Base-by-base conservation (phyloP, 2,797 vertebrate species). In the Chelonia mydas region DNA sequence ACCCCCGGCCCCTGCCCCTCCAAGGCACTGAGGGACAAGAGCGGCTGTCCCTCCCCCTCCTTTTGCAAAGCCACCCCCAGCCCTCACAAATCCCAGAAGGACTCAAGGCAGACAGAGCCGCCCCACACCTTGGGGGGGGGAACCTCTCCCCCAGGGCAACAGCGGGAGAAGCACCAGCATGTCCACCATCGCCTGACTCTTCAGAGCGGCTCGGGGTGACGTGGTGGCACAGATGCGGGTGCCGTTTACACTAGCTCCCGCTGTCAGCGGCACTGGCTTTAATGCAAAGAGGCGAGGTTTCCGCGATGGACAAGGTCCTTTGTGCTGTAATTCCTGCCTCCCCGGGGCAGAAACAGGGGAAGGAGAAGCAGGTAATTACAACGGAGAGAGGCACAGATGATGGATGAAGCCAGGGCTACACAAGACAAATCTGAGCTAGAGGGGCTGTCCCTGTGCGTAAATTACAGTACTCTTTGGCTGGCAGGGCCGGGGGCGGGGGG, bases 391-490 rank as follows among this genome's bases (percentile, higher is more conserved):
- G 80, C 49, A 1, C 0, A 4, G 84, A 84, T 94, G 95, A 96
- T 94, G 94, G 92, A 95, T 95, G 95, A 28, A 82, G 91, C 74
- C 0, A 9, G 86, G 88, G 82, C 87, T 7, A 1, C 1, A 1
- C n/a, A 79, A 88, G 95, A 88, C 92, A 79, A 53, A 91, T 90
- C 87, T 82, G 92, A 93, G 89, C 82, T 17, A 6, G 82, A 84
- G 81, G 81, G 86, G 87, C 49, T 92, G 49, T 27, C 0, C 11
- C 83, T 89, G 79, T 9, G 9, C 17, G 83, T 93, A 84, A 92
- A 93, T 87, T 50, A 9, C 53, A 23, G 8, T 6, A 81, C 85
- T 90, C 57, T 47, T 12, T 0, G 68, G 47, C 87, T 80, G 82
- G 61, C 76, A 33, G 57, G 72, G 79, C 49, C 0, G 17, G 3